A percentile compares a stretch with the other conserved stretches of the same genome.
Conservation (phyloP, 2,113 vertebrate species). For the Tympanuchus pallidicinctus region DNA sequence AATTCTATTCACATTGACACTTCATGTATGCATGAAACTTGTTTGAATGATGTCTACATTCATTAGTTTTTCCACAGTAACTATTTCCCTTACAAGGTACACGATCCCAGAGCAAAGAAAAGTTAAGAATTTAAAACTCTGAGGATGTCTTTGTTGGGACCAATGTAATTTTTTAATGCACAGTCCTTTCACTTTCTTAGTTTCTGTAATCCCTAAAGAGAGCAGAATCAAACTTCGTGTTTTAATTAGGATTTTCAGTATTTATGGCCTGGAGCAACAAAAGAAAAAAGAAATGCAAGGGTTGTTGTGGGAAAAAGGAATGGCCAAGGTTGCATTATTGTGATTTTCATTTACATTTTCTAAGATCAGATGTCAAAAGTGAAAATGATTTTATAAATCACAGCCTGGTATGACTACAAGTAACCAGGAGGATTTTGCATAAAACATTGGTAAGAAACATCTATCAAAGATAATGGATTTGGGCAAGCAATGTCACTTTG, state of each 20-base stretch:
- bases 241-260: conserved; percentile 74
- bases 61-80: conserved; percentile 60
- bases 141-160: conserved; percentile 58
- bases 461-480: neutral
- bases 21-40: conserved; percentile 57
- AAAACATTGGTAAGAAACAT: neutral
- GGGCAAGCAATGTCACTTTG: neutral
- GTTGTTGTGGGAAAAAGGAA: conserved; percentile 41
- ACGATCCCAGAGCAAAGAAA: conserved; percentile 56
- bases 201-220: conserved; percentile 59
- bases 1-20: conserved; percentile 72
- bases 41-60: conserved; percentile 65
- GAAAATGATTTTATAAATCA: conserved; percentile 23
- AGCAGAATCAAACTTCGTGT: conserved; percentile 61
- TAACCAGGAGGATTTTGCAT: neutral
- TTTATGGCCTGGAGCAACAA: conserved; percentile 48
- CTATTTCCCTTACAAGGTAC: conserved; percentile 57
- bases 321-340: conserved; percentile 1
- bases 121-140: conserved; percentile 58
- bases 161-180: conserved; percentile 50
- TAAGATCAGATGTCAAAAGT: conserved; percentile 36
- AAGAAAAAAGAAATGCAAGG: conserved; percentile 42
- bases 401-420: neutral
- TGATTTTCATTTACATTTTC: conserved; percentile 42
- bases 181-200: conserved; percentile 58